A percentile compares a stretch with the other conserved stretches of the same genome.
phyloP scores from a whole-genome alignment of 1,140 invertebrate genomes.

The Drosophila setifemur region DNA sequence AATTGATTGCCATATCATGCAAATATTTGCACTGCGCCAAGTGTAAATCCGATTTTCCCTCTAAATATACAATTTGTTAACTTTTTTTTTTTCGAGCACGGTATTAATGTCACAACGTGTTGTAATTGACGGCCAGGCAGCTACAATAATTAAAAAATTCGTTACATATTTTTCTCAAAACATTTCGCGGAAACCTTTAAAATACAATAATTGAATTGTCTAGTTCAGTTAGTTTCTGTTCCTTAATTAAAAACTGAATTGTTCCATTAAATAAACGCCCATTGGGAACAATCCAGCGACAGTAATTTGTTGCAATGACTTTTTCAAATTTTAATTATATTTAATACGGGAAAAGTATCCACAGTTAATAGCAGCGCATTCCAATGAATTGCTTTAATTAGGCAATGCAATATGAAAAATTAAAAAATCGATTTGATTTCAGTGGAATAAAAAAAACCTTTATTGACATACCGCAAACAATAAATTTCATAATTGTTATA shows the following conservation, averaged over 20 bases:
- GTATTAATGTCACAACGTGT: conserved; percentile 3
- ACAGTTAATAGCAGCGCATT: no score
- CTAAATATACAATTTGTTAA: conserved; percentile 10
- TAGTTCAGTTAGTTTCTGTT: not conserved
- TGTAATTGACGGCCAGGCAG: not conserved
- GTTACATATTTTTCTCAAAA: not conserved
- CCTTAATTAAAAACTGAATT: not conserved
- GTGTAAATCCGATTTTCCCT: conserved; percentile 33
- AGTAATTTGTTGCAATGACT: not conserved
- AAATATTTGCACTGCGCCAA: conserved; percentile 58
- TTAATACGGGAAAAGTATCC: no score
- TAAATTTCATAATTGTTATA: conserved; percentile 24
- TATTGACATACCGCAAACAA: conserved; percentile 43
- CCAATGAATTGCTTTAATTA: conserved; percentile 58
- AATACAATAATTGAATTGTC: not conserved
- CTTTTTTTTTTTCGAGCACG: conserved; percentile 16
- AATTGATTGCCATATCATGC: conserved; percentile 69
- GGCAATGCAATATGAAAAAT: conserved; percentile 16
- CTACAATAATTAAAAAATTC: not conserved
- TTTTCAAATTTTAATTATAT: conserved; percentile 34
- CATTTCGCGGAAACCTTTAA: not conserved
- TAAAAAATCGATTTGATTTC: conserved; percentile 3
- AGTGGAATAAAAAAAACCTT: conserved; percentile 16
- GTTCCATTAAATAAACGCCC: not conserved
- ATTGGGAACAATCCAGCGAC: not conserved